These are phyloP conservation scores for Aphidius gifuensis DNA, from an alignment of 1,140 invertebrate genomes.

Conservation along the genomic window DNA sequence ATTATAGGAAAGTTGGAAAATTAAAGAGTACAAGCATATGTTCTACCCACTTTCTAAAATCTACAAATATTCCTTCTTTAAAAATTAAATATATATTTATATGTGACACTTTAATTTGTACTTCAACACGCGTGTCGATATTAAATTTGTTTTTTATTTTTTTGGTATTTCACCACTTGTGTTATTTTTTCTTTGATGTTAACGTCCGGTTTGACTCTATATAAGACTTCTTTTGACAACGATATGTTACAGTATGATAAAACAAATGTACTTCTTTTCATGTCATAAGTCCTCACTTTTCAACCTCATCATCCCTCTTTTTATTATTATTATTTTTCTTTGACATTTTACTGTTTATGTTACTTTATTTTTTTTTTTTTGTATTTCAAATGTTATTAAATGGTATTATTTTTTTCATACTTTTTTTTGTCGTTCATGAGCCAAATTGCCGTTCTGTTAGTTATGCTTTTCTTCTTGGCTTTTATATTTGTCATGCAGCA, in stretches of 20 bases:
- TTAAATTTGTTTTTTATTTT: background rate
- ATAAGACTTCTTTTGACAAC: conserved; percentile 19
- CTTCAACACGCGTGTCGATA: conserved; percentile 25
- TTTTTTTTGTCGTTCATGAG: conserved; percentile 1
- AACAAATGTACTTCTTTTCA: conserved; percentile 25
- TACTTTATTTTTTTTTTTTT: conserved; percentile 3
- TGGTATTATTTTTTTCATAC: conserved; percentile 18
- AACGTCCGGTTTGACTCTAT: conserved; percentile 20
- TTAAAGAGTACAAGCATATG: too few relatives aligned
- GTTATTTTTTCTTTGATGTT: conserved; percentile 28
- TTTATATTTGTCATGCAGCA: background rate
- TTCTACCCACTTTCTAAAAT: too few relatives aligned
- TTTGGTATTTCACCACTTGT: conserved; percentile 24
- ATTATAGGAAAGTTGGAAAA: too few relatives aligned
- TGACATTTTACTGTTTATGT: background rate
- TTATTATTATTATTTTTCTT: background rate
- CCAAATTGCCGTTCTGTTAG: conserved; percentile 5
- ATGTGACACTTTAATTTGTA: conserved; percentile 21
- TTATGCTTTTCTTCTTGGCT: background rate
- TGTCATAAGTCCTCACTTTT: conserved; percentile 17
- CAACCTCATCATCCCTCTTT: conserved; percentile 10
- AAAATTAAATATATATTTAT: background rate
- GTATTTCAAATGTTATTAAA: background rate
- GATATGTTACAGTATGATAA: conserved; percentile 20
- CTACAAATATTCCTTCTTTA: too few relatives aligned